phyloP scores from a whole-genome alignment of 2,797 vertebrate species.

The Coilia nasus region DNA sequence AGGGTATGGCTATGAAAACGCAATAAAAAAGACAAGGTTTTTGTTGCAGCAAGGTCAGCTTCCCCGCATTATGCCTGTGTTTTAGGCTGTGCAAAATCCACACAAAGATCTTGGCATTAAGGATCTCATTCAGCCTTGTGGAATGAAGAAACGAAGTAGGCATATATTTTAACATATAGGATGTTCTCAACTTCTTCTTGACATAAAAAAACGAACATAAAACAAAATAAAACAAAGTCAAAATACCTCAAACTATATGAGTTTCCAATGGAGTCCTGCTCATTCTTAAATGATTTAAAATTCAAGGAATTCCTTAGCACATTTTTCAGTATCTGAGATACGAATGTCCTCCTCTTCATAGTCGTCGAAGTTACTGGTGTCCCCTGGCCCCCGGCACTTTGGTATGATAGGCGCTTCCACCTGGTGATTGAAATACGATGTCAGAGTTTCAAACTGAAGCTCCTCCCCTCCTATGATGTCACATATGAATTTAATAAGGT shows the following conservation, averaged over 20 bases:
- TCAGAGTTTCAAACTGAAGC: background rate
- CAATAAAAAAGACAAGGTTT: slow-evolving; percentile 69
- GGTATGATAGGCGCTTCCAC: slow-evolving; percentile 98
- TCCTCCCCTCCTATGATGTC: background rate
- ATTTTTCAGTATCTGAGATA: slow-evolving; percentile 98
- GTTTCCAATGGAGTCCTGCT: slow-evolving; percentile 72
- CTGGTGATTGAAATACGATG: slow-evolving; percentile 63
- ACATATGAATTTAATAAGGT: background rate
- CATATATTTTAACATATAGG: slow-evolving; percentile 81
- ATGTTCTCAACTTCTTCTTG: slow-evolving; percentile 85
- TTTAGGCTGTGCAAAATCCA: slow-evolving; percentile 86
- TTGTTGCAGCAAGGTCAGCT: slow-evolving; percentile 13
- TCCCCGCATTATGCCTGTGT: slow-evolving; percentile 88
- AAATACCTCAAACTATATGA: slow-evolving; percentile 68
- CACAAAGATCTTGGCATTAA: slow-evolving; percentile 87
- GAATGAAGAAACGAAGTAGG: slow-evolving; percentile 89
- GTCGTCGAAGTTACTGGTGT: slow-evolving; percentile 99
- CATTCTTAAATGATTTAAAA: slow-evolving; percentile 82
- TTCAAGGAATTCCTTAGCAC: slow-evolving; percentile 96
- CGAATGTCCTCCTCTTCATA: slow-evolving; percentile 98
- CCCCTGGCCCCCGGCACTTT: slow-evolving; percentile 98
- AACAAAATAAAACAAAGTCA: slow-evolving; percentile 69
- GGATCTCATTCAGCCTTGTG: slow-evolving; percentile 89
- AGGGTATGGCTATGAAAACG: slow-evolving; percentile 48
- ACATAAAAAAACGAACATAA: slow-evolving; percentile 12